phyloP scores from a whole-genome alignment of 1,140 invertebrate genomes.

The Caenorhabditis briggsae region DNA sequence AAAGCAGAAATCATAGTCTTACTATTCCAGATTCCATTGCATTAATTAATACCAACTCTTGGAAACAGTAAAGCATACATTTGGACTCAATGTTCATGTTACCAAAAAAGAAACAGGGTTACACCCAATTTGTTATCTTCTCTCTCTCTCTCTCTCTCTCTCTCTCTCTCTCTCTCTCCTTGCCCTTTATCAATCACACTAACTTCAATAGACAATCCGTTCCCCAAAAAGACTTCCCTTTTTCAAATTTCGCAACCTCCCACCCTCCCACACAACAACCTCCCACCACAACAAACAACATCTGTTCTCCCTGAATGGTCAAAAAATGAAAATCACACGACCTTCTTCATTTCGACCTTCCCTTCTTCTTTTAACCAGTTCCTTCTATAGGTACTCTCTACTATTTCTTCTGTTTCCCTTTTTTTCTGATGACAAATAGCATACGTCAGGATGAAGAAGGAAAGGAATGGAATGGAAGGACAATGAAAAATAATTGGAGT shows the following conservation, averaged over 20 bases:
- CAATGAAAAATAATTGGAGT: conserved; percentile 35
- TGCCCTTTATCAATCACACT: background rate
- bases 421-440: background rate
- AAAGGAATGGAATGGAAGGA: background rate
- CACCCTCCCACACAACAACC: background rate
- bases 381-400: background rate
- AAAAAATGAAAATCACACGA: background rate
- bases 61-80: no score
- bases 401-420: no score
- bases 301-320: background rate
- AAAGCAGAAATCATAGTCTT: no score
- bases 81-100: no score
- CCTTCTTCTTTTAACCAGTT: conserved; percentile 1
- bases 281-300: no score
- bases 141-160: background rate
- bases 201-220: background rate
- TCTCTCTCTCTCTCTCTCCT: background rate
- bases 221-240: no score
- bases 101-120: no score
- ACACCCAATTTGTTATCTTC: background rate
- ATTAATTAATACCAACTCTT: no score
- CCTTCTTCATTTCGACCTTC: conserved; percentile 15
- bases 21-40: no score
- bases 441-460: conserved; percentile 9
- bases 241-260: no score